Base-by-base conservation (phyloP, 2,888 invertebrate genomes). In the Amphiduros pacificus region DNA sequence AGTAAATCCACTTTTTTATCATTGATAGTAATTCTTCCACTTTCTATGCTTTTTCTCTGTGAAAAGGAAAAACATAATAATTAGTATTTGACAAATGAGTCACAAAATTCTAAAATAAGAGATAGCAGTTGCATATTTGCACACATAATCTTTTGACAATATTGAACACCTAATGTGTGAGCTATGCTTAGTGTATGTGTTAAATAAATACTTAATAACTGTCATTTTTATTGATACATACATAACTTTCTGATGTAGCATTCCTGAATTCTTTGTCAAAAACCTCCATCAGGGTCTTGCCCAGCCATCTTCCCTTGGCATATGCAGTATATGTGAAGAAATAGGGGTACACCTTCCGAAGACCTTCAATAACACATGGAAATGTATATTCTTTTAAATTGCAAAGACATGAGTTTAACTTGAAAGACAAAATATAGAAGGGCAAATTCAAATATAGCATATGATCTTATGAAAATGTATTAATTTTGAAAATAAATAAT, bases 241-340 rank as follows among this genome's bases (percentile, higher is more conserved):
- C 95, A 65, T 74, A 71, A 57, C 70, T 65, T 51, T 74, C 73
- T 22, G 66, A 58, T 22, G 71, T 67, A 54, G 71, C 67, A 53
- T 93, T 92, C 44, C 94, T 87, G 83, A 97, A 97, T 84, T 97
- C 96, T 61, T 91, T 86, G 9, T 91, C 90, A 84, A 95, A 95
- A 26, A 97, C 93, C 77, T 96, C 94, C 70, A 93, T 86, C 71
- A 97, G 91, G 80, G 90, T 90, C 83, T 93, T 92, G 2, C 94
- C 95, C 52, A 72, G 54, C 96, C 96, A 97, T 74, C 96, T 88
- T 9, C 94, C 94, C 85, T 97, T 97, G 65, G 94, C 94, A 85
- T 93, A 95, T 41, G 95, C 94, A 66, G 93, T 92, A 85, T 95
- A 97, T 65, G 93, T 94, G 86, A 94, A 97, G 85, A 93, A 93